Conservation (phyloP, 2,113 vertebrate genomes). For the rat (Rattus norvegicus) region DNA sequence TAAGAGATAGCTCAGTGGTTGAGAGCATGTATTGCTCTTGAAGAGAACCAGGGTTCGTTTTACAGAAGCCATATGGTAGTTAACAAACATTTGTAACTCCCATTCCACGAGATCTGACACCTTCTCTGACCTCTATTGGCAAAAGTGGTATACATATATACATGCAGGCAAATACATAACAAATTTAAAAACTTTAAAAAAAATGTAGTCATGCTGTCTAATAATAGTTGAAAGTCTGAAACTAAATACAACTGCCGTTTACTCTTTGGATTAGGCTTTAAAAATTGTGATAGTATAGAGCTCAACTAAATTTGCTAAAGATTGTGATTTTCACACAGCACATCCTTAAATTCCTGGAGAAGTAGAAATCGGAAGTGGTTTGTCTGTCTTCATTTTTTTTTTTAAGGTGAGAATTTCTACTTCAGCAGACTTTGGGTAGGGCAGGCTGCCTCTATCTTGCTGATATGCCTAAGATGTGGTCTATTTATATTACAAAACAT, state of each 20-base stretch:
- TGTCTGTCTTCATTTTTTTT: constrained; percentile 55
- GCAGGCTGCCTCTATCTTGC: constrained; percentile 73
- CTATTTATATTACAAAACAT: constrained; percentile 82
- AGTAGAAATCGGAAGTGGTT: constrained; percentile 69
- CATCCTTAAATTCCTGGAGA: constrained; percentile 68
- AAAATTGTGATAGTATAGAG: constrained; percentile 22
- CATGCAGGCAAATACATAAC: not conserved
- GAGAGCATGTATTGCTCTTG: not conserved
- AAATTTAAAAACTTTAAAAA: not conserved
- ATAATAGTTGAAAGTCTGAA: constrained; percentile 32
- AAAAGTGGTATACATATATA: not conserved
- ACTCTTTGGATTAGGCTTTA: constrained; percentile 52
- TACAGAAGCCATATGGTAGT: not conserved
- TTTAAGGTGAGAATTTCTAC: constrained; percentile 77
- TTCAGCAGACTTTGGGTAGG: constrained; percentile 76
- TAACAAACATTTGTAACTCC: not conserved
- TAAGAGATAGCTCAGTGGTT: not conserved
- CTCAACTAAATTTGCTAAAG: constrained; percentile 63
- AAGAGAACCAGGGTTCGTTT: not conserved
- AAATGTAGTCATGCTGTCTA: not conserved
- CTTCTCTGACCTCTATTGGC: not conserved
- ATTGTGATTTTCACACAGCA: constrained; percentile 66
- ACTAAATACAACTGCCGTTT: constrained; percentile 41
- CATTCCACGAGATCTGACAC: no score
- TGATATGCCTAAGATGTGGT: constrained; percentile 75